A percentile compares a stretch with the other conserved stretches of the same genome.
phyloP scores from a whole-genome alignment of 1,140 invertebrate genomes.

The Drosophila azteca region DNA sequence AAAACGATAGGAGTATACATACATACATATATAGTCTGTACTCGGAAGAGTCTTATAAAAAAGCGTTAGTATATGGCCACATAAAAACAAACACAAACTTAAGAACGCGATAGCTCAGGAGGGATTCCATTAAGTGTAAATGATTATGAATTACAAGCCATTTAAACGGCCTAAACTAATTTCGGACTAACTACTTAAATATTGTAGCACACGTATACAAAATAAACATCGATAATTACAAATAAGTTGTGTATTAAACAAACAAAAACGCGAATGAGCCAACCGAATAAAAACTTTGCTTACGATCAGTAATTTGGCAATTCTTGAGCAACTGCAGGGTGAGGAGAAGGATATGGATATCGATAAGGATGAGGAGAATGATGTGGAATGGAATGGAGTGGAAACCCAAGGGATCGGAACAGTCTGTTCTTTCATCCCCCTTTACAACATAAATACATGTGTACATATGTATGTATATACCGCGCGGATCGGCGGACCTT shows the following conservation, averaged over 20 bases:
- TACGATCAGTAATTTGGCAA: conserved; percentile 73
- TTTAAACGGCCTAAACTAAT: conserved; percentile 67
- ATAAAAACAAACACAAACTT: conserved; percentile 28
- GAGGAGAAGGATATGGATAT: background rate
- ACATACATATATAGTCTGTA: conserved; percentile 5
- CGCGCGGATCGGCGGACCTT: too few species aligned
- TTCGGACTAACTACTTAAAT: conserved; percentile 75
- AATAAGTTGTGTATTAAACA: conserved; percentile 5
- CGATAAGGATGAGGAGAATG: background rate
- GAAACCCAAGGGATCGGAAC: background rate
- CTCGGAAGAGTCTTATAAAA: background rate
- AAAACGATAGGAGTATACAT: conserved; percentile 12
- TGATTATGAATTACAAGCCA: background rate
- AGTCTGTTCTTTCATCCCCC: too few species aligned
- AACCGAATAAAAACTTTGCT: conserved; percentile 50
- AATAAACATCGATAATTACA: conserved; percentile 9
- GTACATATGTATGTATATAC: too few species aligned
- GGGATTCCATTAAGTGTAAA: conserved; percentile 39
- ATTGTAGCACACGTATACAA: conserved; percentile 27
- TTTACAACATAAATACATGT: too few species aligned
- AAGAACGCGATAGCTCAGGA: conserved; percentile 7
- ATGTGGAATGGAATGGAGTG: too few species aligned
- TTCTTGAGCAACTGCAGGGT: conserved; percentile 67
- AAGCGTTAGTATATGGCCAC: conserved; percentile 61
- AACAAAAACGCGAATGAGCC: conserved; percentile 24